Evolutionary conservation across 2,113 vertebrate genomes (phyloP), one percentile per base, ranked within the genome.

Genomic region (Junco hyemalis): DNA sequence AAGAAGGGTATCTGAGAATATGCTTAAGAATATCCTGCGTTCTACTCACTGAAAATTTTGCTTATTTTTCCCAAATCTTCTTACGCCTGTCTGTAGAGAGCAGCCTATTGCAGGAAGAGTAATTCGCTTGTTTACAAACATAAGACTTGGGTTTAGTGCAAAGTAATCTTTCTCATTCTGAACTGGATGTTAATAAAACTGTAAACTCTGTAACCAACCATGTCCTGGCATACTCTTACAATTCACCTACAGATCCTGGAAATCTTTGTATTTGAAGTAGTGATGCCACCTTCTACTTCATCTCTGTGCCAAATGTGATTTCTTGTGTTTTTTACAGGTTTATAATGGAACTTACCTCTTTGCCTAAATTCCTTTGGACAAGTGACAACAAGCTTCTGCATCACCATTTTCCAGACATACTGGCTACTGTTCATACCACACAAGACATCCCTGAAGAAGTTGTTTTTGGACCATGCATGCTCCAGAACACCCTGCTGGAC

Each of bases 401-500:
- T 76, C 96, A 99, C 84, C 98, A 98, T 93, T 97, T 98, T 69
- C 95, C 97, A 8, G 98, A 98, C 64, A 83, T 98, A 45, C 95
- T 97, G 96, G 98, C 98, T 85, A 98, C 98, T 36, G 98, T 99
- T 95, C 96, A 98, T 47, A 98, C 98, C 74, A 99, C 98, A 78
- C 98, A 98, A 95, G 98, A 98, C 95, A 98, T 99, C 90, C 98
- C 98, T 2, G 95, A 98, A 51, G 98, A 98, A 92, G 97, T 97
- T 12, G 98, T 97, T 91, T 98, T 99, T 51, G 99, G 98, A 85
- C 98, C 98, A 5, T 99, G 98, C 69, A 70, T 98, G 84, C 98
- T 99, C 60, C 98, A 99, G 72, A 98, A 98, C 92, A 98, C 98
- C 14, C 98, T 98, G 88, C 98, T 98, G 86, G 98, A 99, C 96